These are phyloP conservation scores for Ochropleura leucogaster DNA, from an alignment of 2,888 invertebrate species.

Conservation along the genomic window DNA sequence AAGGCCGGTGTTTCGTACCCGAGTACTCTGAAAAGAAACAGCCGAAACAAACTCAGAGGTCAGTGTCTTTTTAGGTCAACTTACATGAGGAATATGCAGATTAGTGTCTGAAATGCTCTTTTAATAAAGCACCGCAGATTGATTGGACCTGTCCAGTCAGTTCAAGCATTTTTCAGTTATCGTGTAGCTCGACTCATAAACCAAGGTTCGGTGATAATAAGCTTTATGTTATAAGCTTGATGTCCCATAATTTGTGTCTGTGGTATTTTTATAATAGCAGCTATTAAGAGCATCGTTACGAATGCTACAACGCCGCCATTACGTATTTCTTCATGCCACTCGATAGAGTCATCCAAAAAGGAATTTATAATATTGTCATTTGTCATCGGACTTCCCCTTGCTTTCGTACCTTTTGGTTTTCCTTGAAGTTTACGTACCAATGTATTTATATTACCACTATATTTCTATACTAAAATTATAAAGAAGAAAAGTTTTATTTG, in stretches of 20 bases:
- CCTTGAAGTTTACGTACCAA: conserved; percentile 43
- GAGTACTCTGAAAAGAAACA: too few relatives aligned
- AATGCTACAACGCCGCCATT: conserved; percentile 10
- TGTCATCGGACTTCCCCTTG: conserved; percentile 53
- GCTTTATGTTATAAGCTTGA: background rate
- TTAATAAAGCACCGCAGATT: too few relatives aligned
- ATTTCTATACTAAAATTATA: too few relatives aligned
- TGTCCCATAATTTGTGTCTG: background rate
- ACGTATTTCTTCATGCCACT: conserved; percentile 28
- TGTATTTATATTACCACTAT: background rate
- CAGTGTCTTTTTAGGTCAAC: too few relatives aligned
- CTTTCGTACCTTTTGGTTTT: conserved; percentile 51
- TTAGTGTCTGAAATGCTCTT: too few relatives aligned
- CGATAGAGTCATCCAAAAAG: conserved; percentile 47
- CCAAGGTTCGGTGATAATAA: background rate
- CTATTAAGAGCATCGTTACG: conserved; percentile 13
- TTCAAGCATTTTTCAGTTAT: too few relatives aligned
- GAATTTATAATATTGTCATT: conserved; percentile 41
- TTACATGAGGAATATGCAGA: too few relatives aligned
- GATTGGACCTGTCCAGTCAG: too few relatives aligned
- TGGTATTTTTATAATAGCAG: conserved; percentile 17
- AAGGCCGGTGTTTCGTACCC: too few relatives aligned
- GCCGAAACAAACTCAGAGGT: too few relatives aligned
- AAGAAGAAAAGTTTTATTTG: too few relatives aligned
- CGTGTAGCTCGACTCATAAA: too few relatives aligned